Percentiles rank a stretch among this genome's conserved stretches.
Evolutionary conservation across 2,888 invertebrate genomes (phyloP).

Genomic region (Phyto melanocephala): DNA sequence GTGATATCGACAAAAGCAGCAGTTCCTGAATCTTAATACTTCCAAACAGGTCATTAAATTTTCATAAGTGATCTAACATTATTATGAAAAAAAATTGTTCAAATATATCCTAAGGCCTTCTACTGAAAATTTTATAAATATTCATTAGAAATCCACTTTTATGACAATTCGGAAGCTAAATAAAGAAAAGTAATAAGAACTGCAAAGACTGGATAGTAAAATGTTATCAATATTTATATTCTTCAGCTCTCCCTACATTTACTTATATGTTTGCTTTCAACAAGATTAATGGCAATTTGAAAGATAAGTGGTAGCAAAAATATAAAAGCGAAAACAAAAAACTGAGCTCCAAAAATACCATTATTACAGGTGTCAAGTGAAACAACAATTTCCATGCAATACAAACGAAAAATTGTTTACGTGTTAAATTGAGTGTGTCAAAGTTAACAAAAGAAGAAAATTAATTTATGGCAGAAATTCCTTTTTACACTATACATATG

Average conservation of each 20-base stretch:
- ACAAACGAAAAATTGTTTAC: neutral
- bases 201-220: neutral
- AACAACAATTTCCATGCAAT: neutral
- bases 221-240: neutral
- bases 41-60: no score
- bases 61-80: no score
- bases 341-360: neutral
- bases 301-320: neutral
- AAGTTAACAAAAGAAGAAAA: neutral
- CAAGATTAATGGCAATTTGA: neutral
- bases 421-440: neutral
- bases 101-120: no score
- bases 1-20: no score
- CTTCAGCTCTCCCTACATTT: neutral
- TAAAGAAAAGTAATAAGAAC: no score
- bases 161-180: no score
- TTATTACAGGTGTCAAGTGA: neutral
- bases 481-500: no score
- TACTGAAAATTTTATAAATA: no score
- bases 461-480: neutral
- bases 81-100: no score
- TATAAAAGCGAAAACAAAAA: neutral
- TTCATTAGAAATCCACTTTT: no score
- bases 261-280: neutral
- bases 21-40: no score